These are phyloP conservation scores for Anaspis maculata DNA, from an alignment of 2,888 invertebrate species.

Conservation along the genomic window DNA sequence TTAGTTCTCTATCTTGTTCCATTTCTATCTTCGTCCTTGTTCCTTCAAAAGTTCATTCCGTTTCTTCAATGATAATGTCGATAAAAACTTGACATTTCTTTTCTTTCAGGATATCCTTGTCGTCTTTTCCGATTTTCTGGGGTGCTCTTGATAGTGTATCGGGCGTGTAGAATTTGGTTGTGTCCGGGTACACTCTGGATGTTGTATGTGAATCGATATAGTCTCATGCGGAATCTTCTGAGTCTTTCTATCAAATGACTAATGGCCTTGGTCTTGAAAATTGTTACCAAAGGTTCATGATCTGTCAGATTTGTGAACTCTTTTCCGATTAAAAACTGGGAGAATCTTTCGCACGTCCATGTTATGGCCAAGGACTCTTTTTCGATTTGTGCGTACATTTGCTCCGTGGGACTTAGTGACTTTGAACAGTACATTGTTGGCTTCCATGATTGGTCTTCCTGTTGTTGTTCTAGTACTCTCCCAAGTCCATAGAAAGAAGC, in stretches of 20 bases:
- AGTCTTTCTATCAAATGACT: conserved; percentile 31
- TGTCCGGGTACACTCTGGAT: conserved; percentile 28
- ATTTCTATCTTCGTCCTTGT: no score
- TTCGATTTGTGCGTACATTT: conserved; percentile 33
- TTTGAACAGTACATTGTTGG: conserved; percentile 29
- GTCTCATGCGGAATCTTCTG: conserved; percentile 29
- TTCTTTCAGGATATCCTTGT: background rate
- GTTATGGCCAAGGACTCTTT: conserved; percentile 33
- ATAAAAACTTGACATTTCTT: background rate
- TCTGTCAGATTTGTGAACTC: conserved; percentile 30
- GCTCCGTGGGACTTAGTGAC: conserved; percentile 27
- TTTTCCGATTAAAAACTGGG: conserved; percentile 15
- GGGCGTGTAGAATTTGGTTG: conserved; percentile 22
- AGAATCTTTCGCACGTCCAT: conserved; percentile 29
- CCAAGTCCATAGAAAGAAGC: no score
- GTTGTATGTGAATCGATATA: conserved; percentile 25
- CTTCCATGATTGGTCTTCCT: no score
- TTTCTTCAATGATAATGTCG: background rate
- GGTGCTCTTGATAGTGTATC: conserved; percentile 15
- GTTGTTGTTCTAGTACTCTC: no score
- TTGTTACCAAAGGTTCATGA: conserved; percentile 32
- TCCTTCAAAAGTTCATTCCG: no score
- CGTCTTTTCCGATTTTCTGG: background rate
- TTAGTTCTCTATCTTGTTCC: no score
- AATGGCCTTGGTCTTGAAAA: conserved; percentile 30